Evolutionary conservation across 30 jellyfish, hydroid and myxozoan species (phyloP), one percentile per base, ranked within the genome.

Genomic region (Clytia hemisphaerica): DNA sequence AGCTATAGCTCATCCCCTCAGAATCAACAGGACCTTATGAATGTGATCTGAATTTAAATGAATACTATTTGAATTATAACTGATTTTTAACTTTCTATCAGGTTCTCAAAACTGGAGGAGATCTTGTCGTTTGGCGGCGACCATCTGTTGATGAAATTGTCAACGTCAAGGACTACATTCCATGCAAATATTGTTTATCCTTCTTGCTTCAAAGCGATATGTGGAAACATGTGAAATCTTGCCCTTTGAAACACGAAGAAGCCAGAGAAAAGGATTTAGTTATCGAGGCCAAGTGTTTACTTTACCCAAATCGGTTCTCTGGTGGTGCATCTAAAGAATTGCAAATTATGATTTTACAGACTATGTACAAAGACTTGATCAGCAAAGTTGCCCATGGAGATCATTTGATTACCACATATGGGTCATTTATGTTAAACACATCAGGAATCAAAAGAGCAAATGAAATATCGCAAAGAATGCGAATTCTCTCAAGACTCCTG

Each of bases 401-500:
- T 19, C 24, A 32, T 55, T 3, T 55, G 69, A 55, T 55, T 16
- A 42, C 29, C 15, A 55, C 69, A 25, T 55, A 55, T 55, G 69
- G 69, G 40, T 55, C 69, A 28, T 55, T 55, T 55, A 55, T 55
- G 69, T 32, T 55, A 3, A 32, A 36, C 6, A 16, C 40, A 19
- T 55, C 69, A 40, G n/a, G 53, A 40, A 40, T 40, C 10, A 40
- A 7, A 7, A 7, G 53, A 40, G 10, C 10, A 40, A 40, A 40
- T n/a, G 53, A n/a, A 40, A 40, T 40, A 40, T 40, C 53, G 10
- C 53, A 40, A 40, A 10, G 53, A 40, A 72, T 72, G 84, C 45
- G 81, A 38, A 33, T 65, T 42, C 62, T 76, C 4, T 72, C 88
- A 31, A 42, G 82, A 30, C 62, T 76, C 33, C 35, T 65, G 35